Percentiles rank a stretch among this genome's conserved stretches.
Conservation (phyloP, 2,797 vertebrate genomes). For the Sebastes oblongus region DNA sequence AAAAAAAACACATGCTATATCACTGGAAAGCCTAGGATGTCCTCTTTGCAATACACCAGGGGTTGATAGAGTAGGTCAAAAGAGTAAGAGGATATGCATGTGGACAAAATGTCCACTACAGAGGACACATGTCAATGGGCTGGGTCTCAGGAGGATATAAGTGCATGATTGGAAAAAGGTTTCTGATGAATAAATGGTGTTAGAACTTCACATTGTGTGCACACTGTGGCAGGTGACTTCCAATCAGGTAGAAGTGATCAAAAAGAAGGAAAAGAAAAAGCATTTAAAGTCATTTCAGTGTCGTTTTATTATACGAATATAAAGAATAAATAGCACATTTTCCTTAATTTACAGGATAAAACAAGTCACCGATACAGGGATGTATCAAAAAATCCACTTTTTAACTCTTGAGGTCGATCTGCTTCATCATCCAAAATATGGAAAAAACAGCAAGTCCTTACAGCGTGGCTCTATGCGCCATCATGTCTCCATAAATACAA, state of each 20-base stretch:
- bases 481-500: conserved; percentile 79
- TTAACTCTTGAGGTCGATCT: conserved; percentile 67
- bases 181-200: conserved; percentile 19
- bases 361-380: conserved; percentile 51
- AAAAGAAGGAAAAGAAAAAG: conserved; percentile 4
- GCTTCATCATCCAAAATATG: conserved; percentile 47
- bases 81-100: too few species aligned
- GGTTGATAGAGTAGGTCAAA: too few species aligned
- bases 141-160: background rate
- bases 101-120: too few species aligned
- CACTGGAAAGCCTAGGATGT: too few species aligned
- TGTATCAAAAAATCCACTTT: conserved; percentile 54
- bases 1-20: too few species aligned
- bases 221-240: conserved; percentile 27
- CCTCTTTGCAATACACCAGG: too few species aligned
- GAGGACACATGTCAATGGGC: too few species aligned
- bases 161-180: conserved; percentile 29
- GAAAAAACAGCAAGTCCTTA: conserved; percentile 55
- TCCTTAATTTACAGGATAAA: conserved; percentile 83
- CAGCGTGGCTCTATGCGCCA: conserved; percentile 49
- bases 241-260: background rate
- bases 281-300: conserved; percentile 63
- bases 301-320: conserved; percentile 83
- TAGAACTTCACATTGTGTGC: background rate
- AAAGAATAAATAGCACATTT: conserved; percentile 85